Evolutionary conservation across 2,113 vertebrate species (phyloP), one percentile per base, ranked within the genome.

Genomic region (Osmerus eperlanus): DNA sequence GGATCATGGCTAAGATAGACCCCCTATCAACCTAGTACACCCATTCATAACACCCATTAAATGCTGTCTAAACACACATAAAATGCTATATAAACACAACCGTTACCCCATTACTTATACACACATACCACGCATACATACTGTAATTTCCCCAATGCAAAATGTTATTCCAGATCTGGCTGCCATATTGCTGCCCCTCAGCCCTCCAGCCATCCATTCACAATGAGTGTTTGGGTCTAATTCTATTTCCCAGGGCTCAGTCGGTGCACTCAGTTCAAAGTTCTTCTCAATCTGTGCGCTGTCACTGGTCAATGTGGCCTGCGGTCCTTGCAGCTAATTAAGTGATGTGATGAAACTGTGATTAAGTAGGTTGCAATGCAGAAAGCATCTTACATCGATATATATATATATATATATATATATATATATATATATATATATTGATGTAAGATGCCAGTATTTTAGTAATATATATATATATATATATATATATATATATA

Each of bases 171-270:
- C 15, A 76, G 73, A 80, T 75, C 71, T 78, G 58, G 80, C 70
- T 81, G 69, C 82, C 71, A 82, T 76, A 64, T 63, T 79, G 75
- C 56, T 80, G 79, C 82, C 82, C 53, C 75, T 56, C 52, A 86
- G 86, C 78, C 19, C 70, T 67, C 11, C 76, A 71, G 65, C 76
- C 81, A 84, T 78, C 78, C 68, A 80, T 53, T 78, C 75, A 82
- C 79, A 74, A 81, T 66, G 68, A 79, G 58, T 75, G 75, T 85
- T 87, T 81, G 78, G 72, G 60, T 76, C 73, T 74, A 78, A 29
- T 77, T 81, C 69, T 71, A 73, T 79, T 78, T 80, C 77, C 78
- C 41, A 8, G 7, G 41, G 41, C 41, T 19, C 77, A 77, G 75
- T 83, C 77, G 78, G 68, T 76, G 67, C 71, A 59, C 54, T 78